Evolutionary conservation across 2,888 invertebrate genomes (phyloP).

Genomic region (Melolontha melolontha): DNA sequence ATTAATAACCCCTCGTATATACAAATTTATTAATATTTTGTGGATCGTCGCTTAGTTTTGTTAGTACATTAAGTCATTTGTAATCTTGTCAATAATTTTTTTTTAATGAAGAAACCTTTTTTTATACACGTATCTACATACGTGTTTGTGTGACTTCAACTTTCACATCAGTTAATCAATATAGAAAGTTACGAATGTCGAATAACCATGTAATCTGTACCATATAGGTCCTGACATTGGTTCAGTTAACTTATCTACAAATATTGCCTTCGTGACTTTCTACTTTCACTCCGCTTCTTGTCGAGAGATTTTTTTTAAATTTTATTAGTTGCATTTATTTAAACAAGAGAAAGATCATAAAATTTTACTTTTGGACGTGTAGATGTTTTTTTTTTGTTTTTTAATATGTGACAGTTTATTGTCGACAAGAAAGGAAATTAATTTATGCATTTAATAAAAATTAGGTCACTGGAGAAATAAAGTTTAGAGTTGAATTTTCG

Average conservation of each 20-base stretch:
- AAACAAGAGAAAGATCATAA: too few relatives aligned
- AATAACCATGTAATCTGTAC: slow-evolving; percentile 9
- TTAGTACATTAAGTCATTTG: too few relatives aligned
- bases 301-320: neutral
- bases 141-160: slow-evolving; percentile 15
- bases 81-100: too few relatives aligned
- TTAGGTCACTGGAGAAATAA: too few relatives aligned
- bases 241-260: slow-evolving; percentile 1
- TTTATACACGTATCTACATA: neutral
- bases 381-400: neutral
- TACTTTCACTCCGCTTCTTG: slow-evolving; percentile 24
- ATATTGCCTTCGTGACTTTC: slow-evolving; percentile 13
- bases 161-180: slow-evolving; percentile 19
- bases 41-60: too few relatives aligned
- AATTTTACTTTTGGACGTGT: neutral
- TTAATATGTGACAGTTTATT: too few relatives aligned
- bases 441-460: too few relatives aligned
- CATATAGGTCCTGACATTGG: slow-evolving; percentile 34
- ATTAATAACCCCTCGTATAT: too few relatives aligned
- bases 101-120: neutral
- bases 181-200: slow-evolving; percentile 14
- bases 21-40: too few relatives aligned
- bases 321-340: neutral
- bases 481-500: too few relatives aligned
- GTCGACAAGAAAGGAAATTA: too few relatives aligned